Evolutionary conservation across 2,888 invertebrate species (phyloP), one percentile per base, ranked within the genome.

Genomic region (Monoplex corrugatus): DNA sequence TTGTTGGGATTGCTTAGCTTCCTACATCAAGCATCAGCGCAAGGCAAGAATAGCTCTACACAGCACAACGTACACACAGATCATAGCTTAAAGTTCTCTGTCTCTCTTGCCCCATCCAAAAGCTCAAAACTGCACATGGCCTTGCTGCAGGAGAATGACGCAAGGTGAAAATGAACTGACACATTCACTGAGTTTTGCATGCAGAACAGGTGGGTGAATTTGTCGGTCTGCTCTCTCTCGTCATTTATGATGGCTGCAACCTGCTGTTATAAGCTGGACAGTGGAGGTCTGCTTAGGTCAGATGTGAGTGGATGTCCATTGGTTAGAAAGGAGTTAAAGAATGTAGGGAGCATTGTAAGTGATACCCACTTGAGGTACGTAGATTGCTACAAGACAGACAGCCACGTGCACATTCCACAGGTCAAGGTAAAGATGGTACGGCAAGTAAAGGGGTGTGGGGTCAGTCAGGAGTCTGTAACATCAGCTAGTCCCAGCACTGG

Each of bases 401-500:
- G 35, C n/a, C 16, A 78, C 78, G 89, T 86, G 89, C 89, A 89
- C 88, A 88, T 88, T 86, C 85, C 87, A 87, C 72, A 40, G 78
- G 85, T n/a, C 84, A 57, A 50, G 68, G 78, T 44, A 45, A 8
- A 43, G 45, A 83, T 32, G 68, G 50, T 43, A 35, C 75, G 87
- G 87, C 87, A 87, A 87, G 87, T 80, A 87, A 68, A 83, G 45
- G 80, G 50, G 32, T 43, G 50, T 38, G 72, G 78, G 45, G 85
- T 40, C 75, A 45, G 45, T 68, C n/a, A 43, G 40, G 40, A 57
- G 44, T 50, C 75, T 57, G 82, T 43, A 57, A 87, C 89, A 91
- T 92, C 91, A 92, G 89, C 91, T 91, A 89, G 89, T 90, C 87
- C 90, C 88, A 90, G 86, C 82, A 86, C 83, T 91, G 88, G 89